Base-by-base conservation (phyloP, 2,797 vertebrate species). In the Avahi laniger region DNA sequence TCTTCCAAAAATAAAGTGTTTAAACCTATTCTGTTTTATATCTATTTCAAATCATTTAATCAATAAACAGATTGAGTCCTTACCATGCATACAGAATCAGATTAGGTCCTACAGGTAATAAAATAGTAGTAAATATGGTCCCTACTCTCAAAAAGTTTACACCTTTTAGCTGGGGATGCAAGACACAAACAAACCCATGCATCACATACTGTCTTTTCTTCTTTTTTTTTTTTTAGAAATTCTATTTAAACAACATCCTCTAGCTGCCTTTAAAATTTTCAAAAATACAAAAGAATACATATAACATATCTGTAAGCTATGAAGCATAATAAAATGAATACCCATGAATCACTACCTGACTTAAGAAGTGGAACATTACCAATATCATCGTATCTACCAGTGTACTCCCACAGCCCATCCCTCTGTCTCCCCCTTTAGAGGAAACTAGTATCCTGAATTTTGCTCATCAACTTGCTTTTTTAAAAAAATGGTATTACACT, bases 11-110 rank as follows among this genome's bases (percentile, higher is more conserved):
- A 30, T 35, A 70, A 52, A 83, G 15, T 48, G 22, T 89, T 93
- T 76, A 91, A 93, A 87, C 15, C 28, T 57, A 84, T 59, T 80
- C 61, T 89, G 43, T 80, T 95, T 84, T 38, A 86, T 30, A 96
- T 20, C 57, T 54, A 50, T 72, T 85, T 93, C 46, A 86, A 75
- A 86, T 82, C 33, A 76, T 38, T 57, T 79, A 61, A 61, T n/a
- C 61, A 59, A n/a, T 46, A 73, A 76, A 86, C 48, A 85, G 57
- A 70, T 61, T 33, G n/a, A 88, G 46, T 48, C 33, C n/a, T 69
- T 89, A 48, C 41, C 20, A n/a, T 9, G 46, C 48, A 69, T 28
- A 93, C 2, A 33, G 18, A 91, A 43, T 10, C 48, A 86, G 30
- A 48, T 20, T 33, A 78, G 48, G 52, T 50, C 11, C 84, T 41